Percentiles rank a stretch among this genome's conserved stretches.
These are phyloP conservation scores for Cheumatopsyche charites DNA, from an alignment of 1,140 invertebrate genomes.

Conservation along the genomic window DNA sequence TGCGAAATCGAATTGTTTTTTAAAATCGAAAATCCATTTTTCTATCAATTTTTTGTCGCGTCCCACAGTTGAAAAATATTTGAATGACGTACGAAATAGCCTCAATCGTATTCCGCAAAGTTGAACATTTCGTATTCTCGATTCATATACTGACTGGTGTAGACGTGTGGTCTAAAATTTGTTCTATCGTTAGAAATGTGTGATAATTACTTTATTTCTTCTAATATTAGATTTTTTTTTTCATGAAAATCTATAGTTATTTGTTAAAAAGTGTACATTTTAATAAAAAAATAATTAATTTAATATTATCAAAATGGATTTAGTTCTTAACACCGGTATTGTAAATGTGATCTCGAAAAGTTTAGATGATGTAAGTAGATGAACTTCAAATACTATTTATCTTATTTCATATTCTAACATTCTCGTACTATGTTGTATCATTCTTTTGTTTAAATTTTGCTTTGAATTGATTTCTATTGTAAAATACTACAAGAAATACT, in stretches of 20 bases:
- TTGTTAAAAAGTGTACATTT: too few relatives aligned
- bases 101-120: background rate
- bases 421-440: background rate
- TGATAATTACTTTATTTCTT: too few relatives aligned
- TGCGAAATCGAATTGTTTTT: too few relatives aligned
- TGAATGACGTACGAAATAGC: slow-evolving; percentile 2
- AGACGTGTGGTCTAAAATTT: slow-evolving; percentile 3
- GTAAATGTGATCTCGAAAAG: slow-evolving; percentile 33
- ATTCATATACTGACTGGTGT: background rate
- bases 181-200: background rate
- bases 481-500: too few relatives aligned
- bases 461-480: slow-evolving; percentile 41
- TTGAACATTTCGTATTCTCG: slow-evolving; percentile 10
- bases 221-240: too few relatives aligned
- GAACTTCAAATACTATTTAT: too few relatives aligned
- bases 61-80: background rate
- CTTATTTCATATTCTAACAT: too few relatives aligned
- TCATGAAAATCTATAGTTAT: too few relatives aligned
- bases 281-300: too few relatives aligned
- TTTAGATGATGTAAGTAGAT: slow-evolving; percentile 5
- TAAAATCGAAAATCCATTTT: too few relatives aligned
- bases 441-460: slow-evolving; percentile 8
- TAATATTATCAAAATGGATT: slow-evolving; percentile 7
- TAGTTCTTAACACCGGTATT: slow-evolving; percentile 32
- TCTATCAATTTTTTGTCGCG: background rate